Evolutionary conservation across 2,797 vertebrate species (phyloP).

Genomic region (Pipistrellus nathusii): DNA sequence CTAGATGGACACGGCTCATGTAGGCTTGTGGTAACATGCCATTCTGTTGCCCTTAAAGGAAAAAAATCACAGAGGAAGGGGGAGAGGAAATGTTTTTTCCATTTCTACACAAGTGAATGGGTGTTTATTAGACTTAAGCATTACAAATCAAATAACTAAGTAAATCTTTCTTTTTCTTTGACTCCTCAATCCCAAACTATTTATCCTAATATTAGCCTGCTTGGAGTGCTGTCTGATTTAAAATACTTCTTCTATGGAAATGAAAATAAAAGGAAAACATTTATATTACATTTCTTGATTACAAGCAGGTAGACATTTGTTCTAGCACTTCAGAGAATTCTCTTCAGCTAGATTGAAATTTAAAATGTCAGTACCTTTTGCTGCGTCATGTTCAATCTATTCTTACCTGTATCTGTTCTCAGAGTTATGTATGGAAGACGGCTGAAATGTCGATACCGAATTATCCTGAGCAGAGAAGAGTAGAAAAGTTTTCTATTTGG

Average conservation of each 20-base stretch:
- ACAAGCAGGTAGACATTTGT: slow-evolving; percentile 45
- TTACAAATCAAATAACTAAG: slow-evolving; percentile 8
- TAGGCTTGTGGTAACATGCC: neutral
- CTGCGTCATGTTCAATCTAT: neutral
- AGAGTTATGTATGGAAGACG: neutral
- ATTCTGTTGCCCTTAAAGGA: neutral
- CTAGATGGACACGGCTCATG: no score
- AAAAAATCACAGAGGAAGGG: neutral
- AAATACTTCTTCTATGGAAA: slow-evolving; percentile 10
- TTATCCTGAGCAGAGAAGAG: neutral
- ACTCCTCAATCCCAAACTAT: neutral
- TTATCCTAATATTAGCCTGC: neutral
- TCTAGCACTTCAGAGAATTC: slow-evolving; percentile 47
- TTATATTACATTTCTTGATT: slow-evolving; percentile 28
- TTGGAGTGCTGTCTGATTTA: neutral
- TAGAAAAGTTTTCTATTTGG: slow-evolving; percentile 13
- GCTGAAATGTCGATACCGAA: neutral
- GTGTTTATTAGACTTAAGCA: neutral
- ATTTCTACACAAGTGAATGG: neutral
- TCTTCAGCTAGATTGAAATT: slow-evolving; percentile 30
- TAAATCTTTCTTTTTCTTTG: slow-evolving; percentile 32
- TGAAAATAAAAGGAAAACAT: slow-evolving; percentile 2
- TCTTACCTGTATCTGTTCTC: slow-evolving; percentile 40
- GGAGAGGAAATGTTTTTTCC: neutral
- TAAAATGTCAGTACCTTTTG: slow-evolving; percentile 45